Base-by-base conservation (phyloP, 2,797 vertebrate species). In the Anguilla obscura region DNA sequence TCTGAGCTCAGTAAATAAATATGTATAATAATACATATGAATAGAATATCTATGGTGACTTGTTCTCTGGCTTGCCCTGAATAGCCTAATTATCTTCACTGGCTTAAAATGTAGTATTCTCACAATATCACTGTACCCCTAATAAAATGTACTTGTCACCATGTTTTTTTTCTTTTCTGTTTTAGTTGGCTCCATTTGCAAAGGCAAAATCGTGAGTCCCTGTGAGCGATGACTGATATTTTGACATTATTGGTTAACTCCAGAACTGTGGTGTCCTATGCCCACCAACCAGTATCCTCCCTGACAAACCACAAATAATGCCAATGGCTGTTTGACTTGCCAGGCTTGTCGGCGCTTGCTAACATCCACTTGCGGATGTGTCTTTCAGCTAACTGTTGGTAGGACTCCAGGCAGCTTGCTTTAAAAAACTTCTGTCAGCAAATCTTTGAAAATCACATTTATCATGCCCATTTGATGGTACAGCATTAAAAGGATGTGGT, bases 11-110 rank as follows among this genome's bases (percentile, higher is more conserved):
- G 9, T 71, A 63, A 24, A 56, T 56, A 56, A 56, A 56, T 14
- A 56, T 2, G 10, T 56, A 56, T 56, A 56, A 56, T 16, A 56
- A 56, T 14, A 56, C 60, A 16, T 21, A 24, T 63, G 24, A 8
- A 63, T 6, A 63, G 24, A 24, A n/a, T 63, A 63, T n/a, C 60
- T n/a, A 63, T 45, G 50, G 50, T 74, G 36, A 52, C 66, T 24
- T 50, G 63, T 86, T 74, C 52, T 27, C 66, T 71, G 85, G 27
- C 2, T 54, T 86, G 14, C n/a, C 63, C 48, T 86, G 48, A 52
- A 71, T 85, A 86, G 36, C 60, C 66, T 69, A 40, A 63, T 66
- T 36, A 69, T 63, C 60, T 66, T n/a, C 21, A 63, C 21, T 5
- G 60, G 24, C 60, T 63, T 24, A 24, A 63, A 63, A 63, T 0